Evolutionary conservation across 2,797 vertebrate species (phyloP), one percentile per base, ranked within the genome.

Genomic region (Anguilla obscura): DNA sequence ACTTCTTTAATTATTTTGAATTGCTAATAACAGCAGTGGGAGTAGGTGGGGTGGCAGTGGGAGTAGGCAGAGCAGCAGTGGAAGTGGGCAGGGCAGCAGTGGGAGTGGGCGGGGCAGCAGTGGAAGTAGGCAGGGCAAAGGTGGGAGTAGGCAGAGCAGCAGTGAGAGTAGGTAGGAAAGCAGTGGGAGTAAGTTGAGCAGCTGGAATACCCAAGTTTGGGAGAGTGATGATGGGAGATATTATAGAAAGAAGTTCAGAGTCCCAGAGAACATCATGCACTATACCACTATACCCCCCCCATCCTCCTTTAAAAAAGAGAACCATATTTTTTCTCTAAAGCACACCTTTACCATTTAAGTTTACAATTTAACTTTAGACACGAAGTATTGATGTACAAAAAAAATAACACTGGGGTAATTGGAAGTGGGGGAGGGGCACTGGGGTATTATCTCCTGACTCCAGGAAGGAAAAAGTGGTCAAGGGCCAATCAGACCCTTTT

Each of bases 381-480:
- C 71, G 18, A 76, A 36, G 30, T 74, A 7, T 24, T 40, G 33
- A 12, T 36, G 33, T 14, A 74, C 1, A 79, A 3, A 30, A 18
- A 76, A 40, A 40, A 21, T 4, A 3, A 16, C 74, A 3, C 14
- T 6, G 33, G 33, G 36, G 16, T 5, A 79, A 40, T 79, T 79
- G 30, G 30, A 2, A 12, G 71, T 9, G 4, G 74, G 14, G 74
- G 71, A 1, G 4, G 74, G 14, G 74, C 16, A 33, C 16, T 79
- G 36, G 36, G 74, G 3, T 18, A 18, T 36, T 36, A 79, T 79
- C 36, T 4, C 12, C 1, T 36, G 36, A 40, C 74, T 36, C 14
- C 74, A 79, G 74, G 66, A 79, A 45, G 74, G 14, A 79, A 79
- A 16, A 74, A 40, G 16, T 40, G 74, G 74, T 79, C 33, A 79